These are phyloP conservation scores for Leptogaster cylindrica DNA, from an alignment of 2,888 invertebrate species.

Conservation along the genomic window DNA sequence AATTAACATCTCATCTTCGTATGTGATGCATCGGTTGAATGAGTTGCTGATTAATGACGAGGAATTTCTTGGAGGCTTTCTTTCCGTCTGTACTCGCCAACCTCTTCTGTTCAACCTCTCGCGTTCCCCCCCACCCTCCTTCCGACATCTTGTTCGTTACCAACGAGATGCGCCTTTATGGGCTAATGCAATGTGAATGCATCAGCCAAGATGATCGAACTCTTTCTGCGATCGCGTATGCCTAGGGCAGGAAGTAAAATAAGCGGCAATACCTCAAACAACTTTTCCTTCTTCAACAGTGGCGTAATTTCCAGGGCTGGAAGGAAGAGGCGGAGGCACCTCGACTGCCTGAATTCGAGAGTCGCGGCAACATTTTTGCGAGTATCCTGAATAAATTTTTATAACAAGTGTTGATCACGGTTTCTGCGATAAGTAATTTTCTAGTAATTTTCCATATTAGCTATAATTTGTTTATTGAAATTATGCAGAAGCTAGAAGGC, in stretches of 20 bases:
- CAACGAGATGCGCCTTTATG: constrained; percentile 8
- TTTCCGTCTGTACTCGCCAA: constrained; percentile 12
- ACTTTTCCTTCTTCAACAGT: constrained; percentile 32
- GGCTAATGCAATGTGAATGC: constrained; percentile 2
- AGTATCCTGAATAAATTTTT: no score
- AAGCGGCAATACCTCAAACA: constrained; percentile 38
- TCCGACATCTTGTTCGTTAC: no score
- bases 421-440: no score
- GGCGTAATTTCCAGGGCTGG: constrained; percentile 24
- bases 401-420: no score
- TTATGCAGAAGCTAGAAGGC: no score
- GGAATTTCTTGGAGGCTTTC: constrained; percentile 39
- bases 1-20: constrained; percentile 43
- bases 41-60: constrained; percentile 40
- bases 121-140: neutral
- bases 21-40: constrained; percentile 42
- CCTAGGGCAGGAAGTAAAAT: constrained; percentile 39
- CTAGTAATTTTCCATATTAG: no score
- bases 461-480: no score
- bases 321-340: constrained; percentile 3
- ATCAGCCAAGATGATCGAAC: constrained; percentile 32
- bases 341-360: no score
- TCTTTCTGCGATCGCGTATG: constrained; percentile 15
- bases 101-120: no score
- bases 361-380: no score